phyloP scores from a whole-genome alignment of 53 echinoderm and acorn worm species.

The Actinopyga echinites region DNA sequence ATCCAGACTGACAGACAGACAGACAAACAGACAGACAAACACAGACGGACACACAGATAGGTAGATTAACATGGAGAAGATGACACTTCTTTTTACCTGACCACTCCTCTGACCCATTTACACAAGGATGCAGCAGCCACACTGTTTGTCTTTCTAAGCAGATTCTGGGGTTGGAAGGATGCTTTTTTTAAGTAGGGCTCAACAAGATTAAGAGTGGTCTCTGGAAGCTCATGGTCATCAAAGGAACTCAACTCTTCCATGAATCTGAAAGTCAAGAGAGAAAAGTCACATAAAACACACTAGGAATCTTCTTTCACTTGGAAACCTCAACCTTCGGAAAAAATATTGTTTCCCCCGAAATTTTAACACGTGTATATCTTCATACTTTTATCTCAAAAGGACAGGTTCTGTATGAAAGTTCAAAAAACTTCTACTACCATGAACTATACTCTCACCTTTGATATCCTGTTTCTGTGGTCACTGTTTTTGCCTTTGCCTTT shows the following conservation, averaged over 20 bases:
- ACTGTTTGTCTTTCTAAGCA: conserved; percentile 89
- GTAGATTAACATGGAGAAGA: background rate
- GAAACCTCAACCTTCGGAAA: no score
- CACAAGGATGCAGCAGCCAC: conserved; percentile 90
- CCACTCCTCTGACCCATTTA: conserved; percentile 94
- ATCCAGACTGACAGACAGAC: no score
- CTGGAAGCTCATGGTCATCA: conserved; percentile 93
- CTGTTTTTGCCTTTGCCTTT: no score
- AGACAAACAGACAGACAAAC: background rate
- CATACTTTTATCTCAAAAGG: no score
- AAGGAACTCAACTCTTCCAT: conserved; percentile 82
- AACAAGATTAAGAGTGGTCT: conserved; percentile 92
- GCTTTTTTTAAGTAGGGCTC: conserved; percentile 98
- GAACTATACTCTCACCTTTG: no score
- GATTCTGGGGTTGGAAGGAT: conserved; percentile 90
- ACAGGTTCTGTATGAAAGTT: no score
- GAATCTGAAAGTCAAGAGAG: conserved; percentile 57
- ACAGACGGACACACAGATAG: background rate
- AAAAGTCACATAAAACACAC: background rate
- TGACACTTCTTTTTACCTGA: conserved; percentile 74
- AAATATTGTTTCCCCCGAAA: no score
- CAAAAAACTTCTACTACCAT: no score
- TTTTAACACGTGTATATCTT: no score
- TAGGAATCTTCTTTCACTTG: no score
- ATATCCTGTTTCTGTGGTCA: no score